Base-by-base conservation (phyloP, 2,113 vertebrate genomes). In the Platysteira castanea region DNA sequence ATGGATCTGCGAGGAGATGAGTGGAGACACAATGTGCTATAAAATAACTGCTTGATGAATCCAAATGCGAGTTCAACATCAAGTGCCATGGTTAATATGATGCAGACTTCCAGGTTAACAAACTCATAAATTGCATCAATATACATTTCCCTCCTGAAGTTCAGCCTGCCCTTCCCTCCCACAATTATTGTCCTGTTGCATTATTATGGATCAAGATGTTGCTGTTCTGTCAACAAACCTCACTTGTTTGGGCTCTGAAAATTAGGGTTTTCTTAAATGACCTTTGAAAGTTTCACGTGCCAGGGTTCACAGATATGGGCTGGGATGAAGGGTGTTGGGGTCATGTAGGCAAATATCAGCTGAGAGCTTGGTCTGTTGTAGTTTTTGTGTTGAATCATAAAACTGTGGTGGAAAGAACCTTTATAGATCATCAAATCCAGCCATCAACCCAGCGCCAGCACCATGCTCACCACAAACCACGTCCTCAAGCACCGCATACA, bases 31-130 rank as follows among this genome's bases (percentile, higher is more conserved):
- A 65, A 84, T 46, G 69, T 93, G 86, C 90, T 49, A 3, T 86
- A 44, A 92, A 90, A 82, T 93, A 90, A 87, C 77, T 53, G 84
- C 89, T 44, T 91, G 92, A 94, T 93, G 93, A 81, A 93, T 82
- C 90, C 64, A 78, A 90, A 64, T 77, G 46, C 0, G 8, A 78
- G 77, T 82, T 96, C 90, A 87, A 22, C 86, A 65, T 60, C 11
- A 7, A 90, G 73, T 52, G 53, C 57, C 23, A 9, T 1, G 4
- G 52, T 75, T 92, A 78, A 95, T 93, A n/a, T 13, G 28, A 84
- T 81, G 83, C 92, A 90, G 83, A 30, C 57, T 89, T 84, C 28
- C 67, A 84, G 88, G 76, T 96, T 95, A 95, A 92, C 73, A 93
- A 95, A 93, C 69, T 79, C 90, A 79, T 82, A 52, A 96, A 90